Evolutionary conservation across 1,140 invertebrate species (phyloP).

Genomic region (Cotesia chilonis): DNA sequence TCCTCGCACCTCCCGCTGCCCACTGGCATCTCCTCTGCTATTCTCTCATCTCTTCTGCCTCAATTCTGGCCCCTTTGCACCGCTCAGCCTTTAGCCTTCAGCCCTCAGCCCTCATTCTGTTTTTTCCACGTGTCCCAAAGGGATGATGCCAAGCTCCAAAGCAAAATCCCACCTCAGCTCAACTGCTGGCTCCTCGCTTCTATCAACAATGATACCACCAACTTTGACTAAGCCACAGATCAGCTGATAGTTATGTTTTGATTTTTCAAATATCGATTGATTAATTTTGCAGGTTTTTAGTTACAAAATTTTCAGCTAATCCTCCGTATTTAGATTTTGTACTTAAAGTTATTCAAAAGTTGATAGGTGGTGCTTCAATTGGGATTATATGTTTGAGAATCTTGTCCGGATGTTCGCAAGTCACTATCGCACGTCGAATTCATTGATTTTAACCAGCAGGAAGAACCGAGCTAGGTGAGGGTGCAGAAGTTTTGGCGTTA

Average conservation of each 20-base stretch:
- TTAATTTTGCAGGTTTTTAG: no score
- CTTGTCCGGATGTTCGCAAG: constrained; percentile 21
- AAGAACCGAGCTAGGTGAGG: constrained; percentile 28
- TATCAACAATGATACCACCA: no score
- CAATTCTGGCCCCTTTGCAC: no score
- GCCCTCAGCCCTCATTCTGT: neutral
- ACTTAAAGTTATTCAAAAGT: neutral
- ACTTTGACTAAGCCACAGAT: no score
- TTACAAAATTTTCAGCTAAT: no score
- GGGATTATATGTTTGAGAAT: constrained; percentile 15
- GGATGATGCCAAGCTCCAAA: constrained; percentile 2
- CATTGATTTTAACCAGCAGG: constrained; percentile 35
- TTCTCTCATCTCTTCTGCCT: no score
- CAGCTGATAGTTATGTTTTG: neutral
- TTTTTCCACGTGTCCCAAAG: constrained; percentile 5
- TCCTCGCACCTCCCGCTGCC: constrained; percentile 21
- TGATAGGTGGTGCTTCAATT: neutral
- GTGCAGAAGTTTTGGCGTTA: constrained; percentile 30
- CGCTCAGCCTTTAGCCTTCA: no score
- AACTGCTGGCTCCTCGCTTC: no score
- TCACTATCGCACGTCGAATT: constrained; percentile 24
- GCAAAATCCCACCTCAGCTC: neutral
- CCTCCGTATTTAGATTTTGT: no score
- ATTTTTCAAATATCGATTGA: no score
- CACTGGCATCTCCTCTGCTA: constrained; percentile 2